phyloP scores from a whole-genome alignment of 2,888 invertebrate species.

The Lymantria dispar region DNA sequence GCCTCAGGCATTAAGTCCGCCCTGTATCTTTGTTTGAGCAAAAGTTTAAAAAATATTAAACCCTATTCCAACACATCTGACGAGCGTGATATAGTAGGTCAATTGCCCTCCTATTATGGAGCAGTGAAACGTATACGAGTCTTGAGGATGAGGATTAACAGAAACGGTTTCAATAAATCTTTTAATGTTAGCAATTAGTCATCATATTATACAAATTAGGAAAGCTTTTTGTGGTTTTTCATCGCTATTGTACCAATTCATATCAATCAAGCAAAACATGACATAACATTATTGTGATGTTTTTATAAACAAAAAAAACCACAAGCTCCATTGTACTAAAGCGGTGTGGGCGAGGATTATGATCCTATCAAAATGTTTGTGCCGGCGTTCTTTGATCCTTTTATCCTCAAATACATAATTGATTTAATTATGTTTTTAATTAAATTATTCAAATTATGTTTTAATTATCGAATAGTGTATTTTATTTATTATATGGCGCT shows the following conservation, averaged over 20 bases:
- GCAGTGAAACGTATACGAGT: too few species aligned
- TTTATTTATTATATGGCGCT: background rate
- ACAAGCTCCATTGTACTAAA: slow-evolving; percentile 51
- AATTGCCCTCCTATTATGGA: too few species aligned
- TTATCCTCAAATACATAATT: slow-evolving; percentile 32
- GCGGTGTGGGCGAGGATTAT: slow-evolving; percentile 63
- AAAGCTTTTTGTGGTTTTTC: slow-evolving; percentile 31
- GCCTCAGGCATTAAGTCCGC: too few species aligned
- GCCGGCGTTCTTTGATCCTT: slow-evolving; percentile 58
- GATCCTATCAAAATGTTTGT: slow-evolving; percentile 66
- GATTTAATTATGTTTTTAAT: slow-evolving; percentile 39
- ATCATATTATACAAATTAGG: slow-evolving; percentile 29
- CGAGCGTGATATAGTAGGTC: too few species aligned
- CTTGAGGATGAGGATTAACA: too few species aligned
- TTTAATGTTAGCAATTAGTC: slow-evolving; percentile 38
- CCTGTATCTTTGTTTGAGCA: too few species aligned
- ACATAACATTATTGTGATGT: slow-evolving; percentile 69
- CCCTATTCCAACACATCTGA: too few species aligned
- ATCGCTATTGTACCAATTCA: slow-evolving; percentile 47
- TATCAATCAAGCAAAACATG: slow-evolving; percentile 68
- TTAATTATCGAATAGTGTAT: background rate
- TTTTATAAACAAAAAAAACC: slow-evolving; percentile 46
- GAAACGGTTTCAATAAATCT: slow-evolving; percentile 17
- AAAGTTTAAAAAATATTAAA: too few species aligned
- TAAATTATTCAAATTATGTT: slow-evolving; percentile 9